Base-by-base conservation (phyloP, 1,140 invertebrate genomes). In the Drosophila mauritiana region DNA sequence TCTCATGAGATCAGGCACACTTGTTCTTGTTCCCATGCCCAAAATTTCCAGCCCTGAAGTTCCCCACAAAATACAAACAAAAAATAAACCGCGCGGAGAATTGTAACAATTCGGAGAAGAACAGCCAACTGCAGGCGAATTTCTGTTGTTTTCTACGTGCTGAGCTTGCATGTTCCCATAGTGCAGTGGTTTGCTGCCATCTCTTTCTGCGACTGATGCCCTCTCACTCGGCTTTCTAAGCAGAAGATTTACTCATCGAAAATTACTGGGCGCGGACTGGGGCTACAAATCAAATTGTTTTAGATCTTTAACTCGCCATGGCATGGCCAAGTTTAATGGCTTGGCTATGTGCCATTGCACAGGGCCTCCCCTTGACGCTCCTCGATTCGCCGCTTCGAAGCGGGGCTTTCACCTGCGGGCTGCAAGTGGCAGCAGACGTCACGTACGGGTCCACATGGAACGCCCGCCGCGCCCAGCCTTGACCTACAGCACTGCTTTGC, bases 391-490 rank as follows among this genome's bases (percentile, higher is more conserved):
- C 13, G 46, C 13, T 3, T 48, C 1, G 25, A 27, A 10, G 3
- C 45, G 4, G 64, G 51, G 64, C 67, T 70, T 70, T 70, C 67
- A 68, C 64, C 64, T 49, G 63, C n/a, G 6, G n/a, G 36, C 63
- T 39, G 45, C 62, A 37, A 65, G 45, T 65, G 67, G 42, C 64
- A 46, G 63, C 62, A 74, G 78, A 77, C 63, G 48, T 79, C 83
- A 86, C 83, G 83, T 83, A 89, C 58, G 37, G 77, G 39, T 27
- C 31, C 31, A 56, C 40, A 69, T 70, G 70, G 70, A 76, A 74
- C 76, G 67, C 67, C 80, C 68, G 83, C 84, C 84, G 80, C 84
- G 84, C 84, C 84, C 84, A 89, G 85, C 84, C 84, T 88, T 88
- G 84, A 88, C 84, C 84, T 88, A 88, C 77, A 88, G 84, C 85